These are phyloP conservation scores for Phacellophora camtschatica DNA, from an alignment of 30 jellyfish, hydroid and myxozoan species.

Conservation along the genomic window DNA sequence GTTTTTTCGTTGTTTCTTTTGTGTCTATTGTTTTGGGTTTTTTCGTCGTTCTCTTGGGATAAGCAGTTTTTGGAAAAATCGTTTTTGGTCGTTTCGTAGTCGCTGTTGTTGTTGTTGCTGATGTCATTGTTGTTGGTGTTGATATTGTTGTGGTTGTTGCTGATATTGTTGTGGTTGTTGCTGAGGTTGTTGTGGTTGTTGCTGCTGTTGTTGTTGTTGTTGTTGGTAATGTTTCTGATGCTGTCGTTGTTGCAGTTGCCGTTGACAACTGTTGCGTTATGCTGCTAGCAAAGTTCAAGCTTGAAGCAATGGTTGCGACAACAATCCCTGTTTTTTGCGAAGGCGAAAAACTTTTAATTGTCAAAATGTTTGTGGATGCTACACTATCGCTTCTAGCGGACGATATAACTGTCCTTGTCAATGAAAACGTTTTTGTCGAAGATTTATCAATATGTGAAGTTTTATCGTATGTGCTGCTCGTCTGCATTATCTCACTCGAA, in stretches of 20 bases:
- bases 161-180: background rate
- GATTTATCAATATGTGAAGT: no score
- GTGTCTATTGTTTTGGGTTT: background rate
- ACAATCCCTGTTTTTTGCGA: no score
- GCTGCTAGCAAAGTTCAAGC: no score
- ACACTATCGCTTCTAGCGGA: no score
- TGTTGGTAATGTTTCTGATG: background rate
- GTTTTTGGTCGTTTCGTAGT: background rate
- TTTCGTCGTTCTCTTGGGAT: background rate
- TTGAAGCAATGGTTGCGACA: background rate
- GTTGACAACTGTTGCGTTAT: no score
- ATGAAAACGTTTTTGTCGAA: no score
- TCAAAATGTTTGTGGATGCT: no score
- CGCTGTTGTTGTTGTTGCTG: background rate
- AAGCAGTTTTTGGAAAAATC: background rate
- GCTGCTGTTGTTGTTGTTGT: background rate
- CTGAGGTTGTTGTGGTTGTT: slow-evolving; percentile 10
- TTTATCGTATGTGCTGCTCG: background rate
- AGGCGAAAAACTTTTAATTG: no score
- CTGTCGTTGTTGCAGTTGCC: background rate
- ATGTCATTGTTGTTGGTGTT: background rate
- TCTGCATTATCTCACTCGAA: background rate
- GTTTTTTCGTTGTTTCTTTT: background rate
- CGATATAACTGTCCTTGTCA: no score
- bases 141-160: background rate